Conservation (phyloP, 2,797 vertebrate species). For the Acanthopagrus latus region DNA sequence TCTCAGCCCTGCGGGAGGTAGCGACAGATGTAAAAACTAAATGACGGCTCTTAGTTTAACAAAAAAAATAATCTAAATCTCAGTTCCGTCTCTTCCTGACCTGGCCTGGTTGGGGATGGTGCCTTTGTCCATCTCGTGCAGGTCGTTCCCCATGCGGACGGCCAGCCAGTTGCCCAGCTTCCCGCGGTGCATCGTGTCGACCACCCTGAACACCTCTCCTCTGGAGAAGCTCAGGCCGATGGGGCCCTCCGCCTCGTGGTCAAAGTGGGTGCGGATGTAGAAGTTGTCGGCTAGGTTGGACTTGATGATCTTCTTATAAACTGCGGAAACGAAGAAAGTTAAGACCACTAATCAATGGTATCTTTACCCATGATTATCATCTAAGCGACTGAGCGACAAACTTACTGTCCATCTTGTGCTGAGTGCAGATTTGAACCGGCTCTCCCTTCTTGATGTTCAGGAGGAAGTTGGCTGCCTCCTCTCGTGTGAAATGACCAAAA, state of each 20-base stretch:
- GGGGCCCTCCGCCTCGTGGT: conserved; percentile 88
- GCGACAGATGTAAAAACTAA: background rate
- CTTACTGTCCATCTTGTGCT: conserved; percentile 96
- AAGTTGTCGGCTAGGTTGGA: conserved; percentile 94
- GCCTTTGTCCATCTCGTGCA: conserved; percentile 93
- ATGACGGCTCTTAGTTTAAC: fast-evolving
- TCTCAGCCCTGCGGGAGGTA: conserved; percentile 88
- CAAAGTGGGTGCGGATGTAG: conserved; percentile 96
- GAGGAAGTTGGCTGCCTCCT: conserved; percentile 94
- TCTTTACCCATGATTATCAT: fast-evolving
- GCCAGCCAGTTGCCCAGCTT: conserved; percentile 93
- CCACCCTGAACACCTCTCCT: conserved; percentile 94
- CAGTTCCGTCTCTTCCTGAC: conserved; percentile 69
- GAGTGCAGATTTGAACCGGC: conserved; percentile 85
- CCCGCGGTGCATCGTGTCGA: conserved; percentile 93
- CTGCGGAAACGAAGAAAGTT: conserved; percentile 71
- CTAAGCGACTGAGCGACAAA: conserved; percentile 44
- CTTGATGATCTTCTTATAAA: conserved; percentile 93
- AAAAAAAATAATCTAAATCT: background rate
- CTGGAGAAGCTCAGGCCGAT: conserved; percentile 90
- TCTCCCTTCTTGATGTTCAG: conserved; percentile 87
- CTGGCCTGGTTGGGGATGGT: conserved; percentile 92
- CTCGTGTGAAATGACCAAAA: conserved; percentile 92
- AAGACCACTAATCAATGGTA: background rate
- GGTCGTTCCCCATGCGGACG: conserved; percentile 91